phyloP scores from a whole-genome alignment of 2,797 vertebrate genomes.

The Acipenser oxyrinchus region DNA sequence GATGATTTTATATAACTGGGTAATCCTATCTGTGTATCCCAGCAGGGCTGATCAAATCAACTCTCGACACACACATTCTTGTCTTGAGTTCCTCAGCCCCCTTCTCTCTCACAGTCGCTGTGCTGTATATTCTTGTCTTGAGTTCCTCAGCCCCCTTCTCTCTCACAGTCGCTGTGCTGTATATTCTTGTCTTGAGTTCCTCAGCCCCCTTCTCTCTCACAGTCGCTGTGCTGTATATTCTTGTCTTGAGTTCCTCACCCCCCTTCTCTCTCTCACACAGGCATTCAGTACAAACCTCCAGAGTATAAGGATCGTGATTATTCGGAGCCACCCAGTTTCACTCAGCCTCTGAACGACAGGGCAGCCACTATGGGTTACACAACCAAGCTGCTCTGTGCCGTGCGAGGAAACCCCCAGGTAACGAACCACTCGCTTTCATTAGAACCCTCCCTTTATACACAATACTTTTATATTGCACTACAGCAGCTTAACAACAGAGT shows the following conservation, averaged over 20 bases:
- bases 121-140: neutral
- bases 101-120: neutral
- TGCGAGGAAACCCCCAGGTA: slow-evolving; percentile 84
- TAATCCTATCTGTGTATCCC: too few relatives aligned
- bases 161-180: neutral
- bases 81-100: too few relatives aligned
- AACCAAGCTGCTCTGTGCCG: slow-evolving; percentile 84
- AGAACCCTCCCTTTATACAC: neutral
- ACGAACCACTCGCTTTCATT: slow-evolving; percentile 5
- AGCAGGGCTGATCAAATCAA: too few relatives aligned
- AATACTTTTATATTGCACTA: neutral
- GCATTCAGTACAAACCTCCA: slow-evolving; percentile 59
- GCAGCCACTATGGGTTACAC: slow-evolving; percentile 83
- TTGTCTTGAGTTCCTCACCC: neutral
- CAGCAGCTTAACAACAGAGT: too few relatives aligned
- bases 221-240: neutral
- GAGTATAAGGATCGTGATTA: slow-evolving; percentile 68
- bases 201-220: neutral
- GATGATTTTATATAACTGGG: too few relatives aligned
- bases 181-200: neutral
- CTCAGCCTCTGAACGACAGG: slow-evolving; percentile 69
- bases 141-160: too few relatives aligned
- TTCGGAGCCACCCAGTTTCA: slow-evolving; percentile 87
- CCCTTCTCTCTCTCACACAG: slow-evolving; percentile 40
- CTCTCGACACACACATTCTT: too few relatives aligned